Conservation (phyloP, 2,113 vertebrate genomes). For the Antigone vipio region DNA sequence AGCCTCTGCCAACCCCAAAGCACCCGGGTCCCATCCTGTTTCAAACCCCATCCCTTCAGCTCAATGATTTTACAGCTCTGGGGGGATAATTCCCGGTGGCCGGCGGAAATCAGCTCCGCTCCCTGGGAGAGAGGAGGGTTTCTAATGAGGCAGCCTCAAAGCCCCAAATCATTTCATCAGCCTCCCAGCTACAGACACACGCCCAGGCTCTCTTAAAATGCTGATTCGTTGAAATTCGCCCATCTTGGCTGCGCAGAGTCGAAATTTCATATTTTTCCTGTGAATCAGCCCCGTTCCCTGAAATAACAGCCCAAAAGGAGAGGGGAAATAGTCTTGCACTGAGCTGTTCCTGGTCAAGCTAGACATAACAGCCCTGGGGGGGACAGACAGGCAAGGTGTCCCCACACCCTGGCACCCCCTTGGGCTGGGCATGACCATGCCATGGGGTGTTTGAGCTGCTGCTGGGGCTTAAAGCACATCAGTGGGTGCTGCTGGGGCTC, state of each 20-base stretch:
- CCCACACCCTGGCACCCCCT: neutral
- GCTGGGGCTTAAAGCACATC: neutral
- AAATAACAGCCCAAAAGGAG: constrained; percentile 46
- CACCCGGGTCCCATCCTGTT: neutral
- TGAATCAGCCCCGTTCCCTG: constrained; percentile 60
- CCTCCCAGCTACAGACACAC: constrained; percentile 62
- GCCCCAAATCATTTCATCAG: constrained; percentile 66
- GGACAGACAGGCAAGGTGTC: neutral
- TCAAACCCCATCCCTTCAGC: neutral
- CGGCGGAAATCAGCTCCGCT: neutral
- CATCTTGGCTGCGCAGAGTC: constrained; percentile 40
- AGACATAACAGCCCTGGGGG: neutral
- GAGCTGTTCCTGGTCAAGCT: neutral
- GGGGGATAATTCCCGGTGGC: neutral
- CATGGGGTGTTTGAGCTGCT: neutral
- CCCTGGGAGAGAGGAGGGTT: constrained; percentile 21
- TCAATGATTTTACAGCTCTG: neutral
- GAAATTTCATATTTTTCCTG: constrained; percentile 66
- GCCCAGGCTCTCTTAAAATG: constrained; percentile 65
- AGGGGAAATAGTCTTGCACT: constrained; percentile 32
- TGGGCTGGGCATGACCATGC: neutral
- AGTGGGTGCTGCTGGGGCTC: neutral
- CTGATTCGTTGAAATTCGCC: constrained; percentile 65
- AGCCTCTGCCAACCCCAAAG: neutral
- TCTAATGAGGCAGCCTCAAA: constrained; percentile 35